Base-by-base conservation (phyloP, 2,113 vertebrate genomes). In the Empidonax alnorum region DNA sequence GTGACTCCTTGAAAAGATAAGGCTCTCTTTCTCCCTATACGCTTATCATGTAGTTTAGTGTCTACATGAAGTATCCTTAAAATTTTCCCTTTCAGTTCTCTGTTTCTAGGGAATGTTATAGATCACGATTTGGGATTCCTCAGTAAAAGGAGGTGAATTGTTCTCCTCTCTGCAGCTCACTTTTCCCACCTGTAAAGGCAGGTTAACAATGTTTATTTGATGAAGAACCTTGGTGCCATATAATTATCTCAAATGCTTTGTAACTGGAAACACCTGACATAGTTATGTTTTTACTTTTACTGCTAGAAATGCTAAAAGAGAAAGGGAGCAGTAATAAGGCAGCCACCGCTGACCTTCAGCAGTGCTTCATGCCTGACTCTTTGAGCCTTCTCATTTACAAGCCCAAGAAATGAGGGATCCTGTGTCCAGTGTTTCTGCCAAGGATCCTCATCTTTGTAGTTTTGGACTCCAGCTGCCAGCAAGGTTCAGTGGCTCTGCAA, bases 321-420 rank as follows among this genome's bases (percentile, higher is more conserved):
- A 15, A 52, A 56, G 10, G 33, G 50, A 91, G 27, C 8, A 18
- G 49, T 21, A 39, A 14, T 23, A 35, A 21, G 46, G 41, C 50
- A 82, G 42, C n/a, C 3, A 1, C 24, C 10, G 37, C 19, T 84
- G 12, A 22, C 55, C 24, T 66, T 22, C 24, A 56, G 72, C 76
- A 39, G 58, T 7, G 31, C 50, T 65, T 42, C 16, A 1, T 4
- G 21, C n/a, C 27, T 14, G 7, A 8, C 28, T 55, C 47, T 18
- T 28, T 0, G 0, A 44, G 12, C 4, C 23, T 15, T 9, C 65
- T 65, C 39, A 6, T 33, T 39, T 12, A 27, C 10, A 19, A 37
- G 22, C 28, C 16, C 1, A 2, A 24, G 59, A 41, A 84, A n/a
- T 4, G 39, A 22, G 65, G 73, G 13, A 8, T 3, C 12, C 21